Base-by-base conservation (phyloP, 2,113 vertebrate species). In the Corythaeola cristata region DNA sequence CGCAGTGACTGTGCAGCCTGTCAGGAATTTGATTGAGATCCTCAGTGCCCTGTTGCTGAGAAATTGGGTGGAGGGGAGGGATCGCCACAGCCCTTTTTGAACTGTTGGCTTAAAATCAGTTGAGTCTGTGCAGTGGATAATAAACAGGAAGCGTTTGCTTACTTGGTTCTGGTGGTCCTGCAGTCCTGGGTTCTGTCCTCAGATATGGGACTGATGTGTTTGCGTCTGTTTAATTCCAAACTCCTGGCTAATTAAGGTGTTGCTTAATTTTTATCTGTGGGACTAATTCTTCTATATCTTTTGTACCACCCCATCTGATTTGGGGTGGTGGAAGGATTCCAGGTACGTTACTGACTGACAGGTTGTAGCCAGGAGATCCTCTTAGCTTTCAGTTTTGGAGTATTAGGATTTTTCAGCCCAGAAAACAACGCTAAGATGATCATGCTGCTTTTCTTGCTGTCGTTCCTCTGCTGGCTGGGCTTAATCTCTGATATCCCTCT, bases 11-110 rank as follows among this genome's bases (percentile, higher is more conserved):
- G 13, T 35, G 35, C 21, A 68, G 10, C 37, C 23, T 67, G 30
- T 75, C 33, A 39, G 58, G 53, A 58, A 9, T 52, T 44, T 67
- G 49, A 49, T 6, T 24, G 22, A 68, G 15, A 24, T 68, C 15
- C 4, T 84, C 22, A 5, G 10, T 74, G 30, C 28, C 27, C 14
- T 17, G 2, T 41, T 78, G 20, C 16, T 89, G 76, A 72, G 49
- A 60, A 78, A 30, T 12, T 11, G 6, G 4, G 26, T 58, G 15
- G 26, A 60, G 21, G 23, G 32, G 14, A 32, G 28, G 15, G 66
- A 9, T 0, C 0, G 1, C 9, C 8, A 12, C 33, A 78, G 53
- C 1, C 2, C 4, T 12, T 68, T 60, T 32, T 39, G 21, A 73
- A 28, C 28, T 39, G 8, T 22, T 5, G 1, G 19, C 20, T 56